Evolutionary conservation across 2,113 vertebrate species (phyloP).

Genomic region (Gila orcuttii): DNA sequence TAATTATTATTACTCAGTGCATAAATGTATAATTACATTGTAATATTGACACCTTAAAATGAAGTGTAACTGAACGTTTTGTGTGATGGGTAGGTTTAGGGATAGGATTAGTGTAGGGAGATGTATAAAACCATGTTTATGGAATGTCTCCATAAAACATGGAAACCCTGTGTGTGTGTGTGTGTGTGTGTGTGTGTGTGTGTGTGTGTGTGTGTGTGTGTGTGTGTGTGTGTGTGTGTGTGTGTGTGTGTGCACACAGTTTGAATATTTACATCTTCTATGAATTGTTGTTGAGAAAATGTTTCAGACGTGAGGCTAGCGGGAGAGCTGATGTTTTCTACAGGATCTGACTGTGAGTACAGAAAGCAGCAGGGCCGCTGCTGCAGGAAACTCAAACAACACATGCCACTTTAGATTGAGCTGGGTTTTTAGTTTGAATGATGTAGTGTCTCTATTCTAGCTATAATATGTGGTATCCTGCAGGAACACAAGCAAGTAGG

Average conservation of each 20-base stretch:
- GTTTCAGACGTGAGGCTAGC: constrained; percentile 18
- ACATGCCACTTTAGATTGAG: background rate
- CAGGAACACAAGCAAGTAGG: background rate
- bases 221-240: background rate
- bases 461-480: constrained; percentile 26
- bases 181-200: too few species aligned
- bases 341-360: background rate
- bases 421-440: constrained; percentile 13
- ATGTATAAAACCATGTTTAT: too few species aligned
- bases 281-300: constrained; percentile 25
- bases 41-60: too few species aligned
- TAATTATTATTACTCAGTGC: too few species aligned
- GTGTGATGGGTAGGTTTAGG: too few species aligned
- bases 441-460: background rate
- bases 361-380: constrained; percentile 5
- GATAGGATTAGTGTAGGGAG: too few species aligned
- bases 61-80: too few species aligned
- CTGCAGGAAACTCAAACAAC: constrained; percentile 20
- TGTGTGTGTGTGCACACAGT: background rate
- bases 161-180: too few species aligned
- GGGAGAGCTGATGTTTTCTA: background rate
- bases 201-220: too few species aligned
- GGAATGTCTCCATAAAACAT: too few species aligned
- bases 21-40: too few species aligned
- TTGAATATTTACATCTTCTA: background rate